phyloP scores from a whole-genome alignment of 2,113 vertebrate species.

The Myotis yumanensis region DNA sequence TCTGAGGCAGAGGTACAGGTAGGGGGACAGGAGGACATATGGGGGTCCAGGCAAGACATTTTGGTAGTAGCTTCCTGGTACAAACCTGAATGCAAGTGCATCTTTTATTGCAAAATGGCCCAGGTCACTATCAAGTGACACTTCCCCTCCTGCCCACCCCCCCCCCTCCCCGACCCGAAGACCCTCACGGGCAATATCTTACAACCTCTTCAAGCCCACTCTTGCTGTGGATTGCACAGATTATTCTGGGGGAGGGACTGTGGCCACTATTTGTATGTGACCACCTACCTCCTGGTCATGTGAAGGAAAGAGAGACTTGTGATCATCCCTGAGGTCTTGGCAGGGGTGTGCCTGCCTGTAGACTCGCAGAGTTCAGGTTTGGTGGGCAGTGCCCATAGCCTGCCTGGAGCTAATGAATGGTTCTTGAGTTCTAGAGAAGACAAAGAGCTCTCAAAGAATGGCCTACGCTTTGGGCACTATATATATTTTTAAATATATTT shows the following conservation, averaged over 20 bases:
- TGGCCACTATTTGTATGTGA: neutral
- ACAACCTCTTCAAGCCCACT: neutral
- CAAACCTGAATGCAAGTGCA: neutral
- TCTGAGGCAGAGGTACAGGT: neutral
- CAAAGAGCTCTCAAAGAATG: neutral
- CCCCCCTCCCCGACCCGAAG: neutral
- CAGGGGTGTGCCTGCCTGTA: neutral
- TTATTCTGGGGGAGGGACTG: neutral
- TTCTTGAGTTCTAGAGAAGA: neutral
- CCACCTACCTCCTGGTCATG: neutral
- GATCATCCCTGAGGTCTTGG: neutral
- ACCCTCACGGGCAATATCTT: neutral
- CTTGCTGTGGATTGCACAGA: neutral
- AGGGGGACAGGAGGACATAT: too few relatives aligned
- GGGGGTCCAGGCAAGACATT: neutral
- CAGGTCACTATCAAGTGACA: neutral
- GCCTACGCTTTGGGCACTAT: neutral
- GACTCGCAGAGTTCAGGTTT: neutral
- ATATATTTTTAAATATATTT: too few relatives aligned
- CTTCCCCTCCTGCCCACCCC: rapidly evolving
- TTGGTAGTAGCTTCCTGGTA: neutral
- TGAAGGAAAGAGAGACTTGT: neutral
- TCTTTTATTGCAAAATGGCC: neutral
- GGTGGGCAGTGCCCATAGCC: neutral
- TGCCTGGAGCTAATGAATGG: neutral